Evolutionary conservation across 2,797 vertebrate species (phyloP).

Genomic region (Staurois parvus): DNA sequence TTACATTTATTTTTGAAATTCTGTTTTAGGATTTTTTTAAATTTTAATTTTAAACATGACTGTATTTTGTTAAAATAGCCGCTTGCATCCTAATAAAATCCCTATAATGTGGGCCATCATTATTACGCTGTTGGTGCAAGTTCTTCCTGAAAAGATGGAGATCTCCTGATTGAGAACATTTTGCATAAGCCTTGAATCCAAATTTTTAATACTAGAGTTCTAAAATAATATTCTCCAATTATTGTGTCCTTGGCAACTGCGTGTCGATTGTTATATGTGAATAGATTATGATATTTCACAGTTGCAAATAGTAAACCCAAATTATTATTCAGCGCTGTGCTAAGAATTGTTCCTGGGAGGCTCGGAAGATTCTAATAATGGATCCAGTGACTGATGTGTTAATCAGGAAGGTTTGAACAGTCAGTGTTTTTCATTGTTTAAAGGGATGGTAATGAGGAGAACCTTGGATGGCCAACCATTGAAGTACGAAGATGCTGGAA

Average conservation of each 20-base stretch:
- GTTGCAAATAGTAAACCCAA: slow-evolving; percentile 22
- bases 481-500: slow-evolving; percentile 28
- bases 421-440: slow-evolving; percentile 45
- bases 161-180: background rate
- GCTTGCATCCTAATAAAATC: no score
- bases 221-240: slow-evolving; percentile 4
- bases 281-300: slow-evolving; percentile 31
- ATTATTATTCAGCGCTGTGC: slow-evolving; percentile 53
- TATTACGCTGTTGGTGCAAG: no score
- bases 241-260: slow-evolving; percentile 32
- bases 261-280: slow-evolving; percentile 28
- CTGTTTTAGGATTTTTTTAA: no score
- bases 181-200: background rate
- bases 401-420: slow-evolving; percentile 57
- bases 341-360: slow-evolving; percentile 42
- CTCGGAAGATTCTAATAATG: slow-evolving; percentile 46
- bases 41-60: no score
- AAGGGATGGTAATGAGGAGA: slow-evolving; percentile 56
- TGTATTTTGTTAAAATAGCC: no score
- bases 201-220: slow-evolving; percentile 11
- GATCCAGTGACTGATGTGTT: slow-evolving; percentile 53
- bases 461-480: slow-evolving; percentile 51
- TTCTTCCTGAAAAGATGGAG: no score
- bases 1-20: no score
- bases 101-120: no score